Conservation (phyloP, 2,113 vertebrate species). For the Sinocyclocheilus grahami region DNA sequence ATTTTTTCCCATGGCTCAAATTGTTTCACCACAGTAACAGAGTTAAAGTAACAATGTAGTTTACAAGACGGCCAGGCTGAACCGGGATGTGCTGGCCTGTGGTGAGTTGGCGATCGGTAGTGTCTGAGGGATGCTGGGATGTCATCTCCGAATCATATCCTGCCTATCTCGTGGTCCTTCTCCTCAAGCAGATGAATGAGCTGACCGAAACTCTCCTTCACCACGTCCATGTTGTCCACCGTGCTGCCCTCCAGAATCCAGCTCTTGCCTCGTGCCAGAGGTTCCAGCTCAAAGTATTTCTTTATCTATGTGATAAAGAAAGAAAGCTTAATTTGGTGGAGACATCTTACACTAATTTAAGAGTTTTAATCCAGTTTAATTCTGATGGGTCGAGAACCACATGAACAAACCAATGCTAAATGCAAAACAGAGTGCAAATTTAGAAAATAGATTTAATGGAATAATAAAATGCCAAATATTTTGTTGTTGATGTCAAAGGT, state of each 20-base stretch:
- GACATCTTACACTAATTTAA: no score
- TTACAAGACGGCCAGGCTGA: slow-evolving; percentile 21
- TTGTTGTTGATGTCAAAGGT: no score
- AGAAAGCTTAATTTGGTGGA: no score
- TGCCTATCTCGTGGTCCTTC: slow-evolving; percentile 85
- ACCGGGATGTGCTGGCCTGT: slow-evolving; percentile 13
- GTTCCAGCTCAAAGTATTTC: slow-evolving; percentile 99
- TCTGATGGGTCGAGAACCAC: no score
- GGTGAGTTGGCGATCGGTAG: slow-evolving; percentile 37
- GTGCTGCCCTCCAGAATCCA: slow-evolving; percentile 95
- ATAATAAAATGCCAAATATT: no score
- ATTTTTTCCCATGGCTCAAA: slow-evolving; percentile 21
- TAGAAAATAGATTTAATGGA: no score
- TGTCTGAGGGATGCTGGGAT: slow-evolving; percentile 14
- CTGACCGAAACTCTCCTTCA: slow-evolving; percentile 92
- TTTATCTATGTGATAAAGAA: slow-evolving; percentile 80
- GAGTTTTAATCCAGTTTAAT: no score
- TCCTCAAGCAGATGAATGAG: slow-evolving; percentile 94
- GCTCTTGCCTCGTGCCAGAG: slow-evolving; percentile 93
- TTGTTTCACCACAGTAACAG: slow-evolving; percentile 26
- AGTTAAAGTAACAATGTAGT: slow-evolving; percentile 23
- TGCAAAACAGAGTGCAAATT: no score
- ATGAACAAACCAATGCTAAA: no score
- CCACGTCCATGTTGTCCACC: slow-evolving; percentile 86
- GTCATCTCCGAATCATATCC: slow-evolving; percentile 82